A percentile compares a stretch with the other conserved stretches of the same genome.
Conservation (phyloP, 2,888 invertebrate species). For the Pherbina coryleti region DNA sequence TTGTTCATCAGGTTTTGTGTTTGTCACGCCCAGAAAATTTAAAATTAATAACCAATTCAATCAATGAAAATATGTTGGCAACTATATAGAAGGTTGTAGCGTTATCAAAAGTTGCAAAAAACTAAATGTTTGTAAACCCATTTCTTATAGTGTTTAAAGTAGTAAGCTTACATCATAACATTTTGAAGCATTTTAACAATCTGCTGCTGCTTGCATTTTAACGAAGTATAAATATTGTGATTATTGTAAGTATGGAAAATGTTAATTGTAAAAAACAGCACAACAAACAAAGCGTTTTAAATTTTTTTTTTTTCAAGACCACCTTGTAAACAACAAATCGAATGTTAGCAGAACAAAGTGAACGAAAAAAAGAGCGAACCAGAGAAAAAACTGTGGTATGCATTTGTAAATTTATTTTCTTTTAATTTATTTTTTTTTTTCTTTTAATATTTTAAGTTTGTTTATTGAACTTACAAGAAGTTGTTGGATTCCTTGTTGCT, state of each 20-base stretch:
- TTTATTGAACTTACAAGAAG: conserved; percentile 83
- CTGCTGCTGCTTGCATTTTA: background rate
- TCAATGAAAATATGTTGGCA: background rate
- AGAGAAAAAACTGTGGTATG: conserved; percentile 27
- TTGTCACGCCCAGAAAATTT: no score
- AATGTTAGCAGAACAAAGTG: conserved; percentile 34
- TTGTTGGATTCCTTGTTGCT: conserved; percentile 92
- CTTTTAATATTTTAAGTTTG: conserved; percentile 35
- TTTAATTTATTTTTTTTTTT: no score
- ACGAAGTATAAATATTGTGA: conserved; percentile 18
- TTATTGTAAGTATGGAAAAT: conserved; percentile 24
- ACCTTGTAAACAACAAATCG: conserved; percentile 32
- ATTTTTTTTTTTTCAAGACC: conserved; percentile 17
- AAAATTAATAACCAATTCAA: background rate
- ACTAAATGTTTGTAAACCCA: conserved; percentile 9
- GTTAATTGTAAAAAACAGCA: conserved; percentile 38
- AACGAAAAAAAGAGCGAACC: conserved; percentile 41
- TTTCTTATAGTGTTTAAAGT: background rate
- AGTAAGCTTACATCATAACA: conserved; percentile 24
- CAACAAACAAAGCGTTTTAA: conserved; percentile 39
- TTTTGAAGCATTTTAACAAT: conserved; percentile 23
- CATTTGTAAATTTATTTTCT: conserved; percentile 32
- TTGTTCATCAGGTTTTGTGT: no score
- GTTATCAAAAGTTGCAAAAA: background rate
- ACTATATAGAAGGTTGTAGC: background rate